Conservation (phyloP, 2,113 vertebrate genomes). For the Pao palembangensis region DNA sequence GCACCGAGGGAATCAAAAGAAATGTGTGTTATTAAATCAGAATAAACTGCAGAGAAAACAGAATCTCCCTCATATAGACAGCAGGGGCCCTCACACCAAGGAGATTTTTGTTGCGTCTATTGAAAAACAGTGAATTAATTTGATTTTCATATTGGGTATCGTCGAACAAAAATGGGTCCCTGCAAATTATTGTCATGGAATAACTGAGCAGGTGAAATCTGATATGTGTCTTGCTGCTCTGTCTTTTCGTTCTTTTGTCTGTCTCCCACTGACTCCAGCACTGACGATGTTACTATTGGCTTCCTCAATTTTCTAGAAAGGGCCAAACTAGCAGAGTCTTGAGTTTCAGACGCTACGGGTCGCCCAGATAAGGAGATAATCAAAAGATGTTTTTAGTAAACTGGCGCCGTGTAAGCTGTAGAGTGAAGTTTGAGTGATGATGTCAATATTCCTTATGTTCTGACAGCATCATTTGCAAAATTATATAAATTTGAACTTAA, state of each 20-base stretch:
- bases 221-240: constrained; percentile 65
- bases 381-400: constrained; percentile 4
- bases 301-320: constrained; percentile 91
- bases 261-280: constrained; percentile 45
- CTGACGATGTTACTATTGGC: constrained; percentile 94
- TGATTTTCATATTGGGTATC: constrained; percentile 65
- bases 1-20: too few species aligned
- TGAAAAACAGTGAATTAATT: constrained; percentile 35
- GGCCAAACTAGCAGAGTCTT: constrained; percentile 81
- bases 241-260: constrained; percentile 20
- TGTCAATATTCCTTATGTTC: constrained; percentile 42
- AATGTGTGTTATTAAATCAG: too few species aligned
- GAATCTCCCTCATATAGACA: too few species aligned
- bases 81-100: not conserved
- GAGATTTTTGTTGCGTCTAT: constrained; percentile 2
- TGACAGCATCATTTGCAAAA: constrained; percentile 26
- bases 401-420: constrained; percentile 20
- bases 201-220: constrained; percentile 84
- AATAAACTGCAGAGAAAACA: too few species aligned
- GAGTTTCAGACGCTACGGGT: constrained; percentile 78
- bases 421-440: constrained; percentile 45
- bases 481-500: constrained; percentile 36
- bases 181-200: constrained; percentile 86
- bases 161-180: constrained; percentile 74
- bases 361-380: constrained; percentile 65